A percentile compares a stretch with the other conserved stretches of the same genome.
Conservation (phyloP, 2,888 invertebrate species). For the Eudasyphora cyanicolor region DNA sequence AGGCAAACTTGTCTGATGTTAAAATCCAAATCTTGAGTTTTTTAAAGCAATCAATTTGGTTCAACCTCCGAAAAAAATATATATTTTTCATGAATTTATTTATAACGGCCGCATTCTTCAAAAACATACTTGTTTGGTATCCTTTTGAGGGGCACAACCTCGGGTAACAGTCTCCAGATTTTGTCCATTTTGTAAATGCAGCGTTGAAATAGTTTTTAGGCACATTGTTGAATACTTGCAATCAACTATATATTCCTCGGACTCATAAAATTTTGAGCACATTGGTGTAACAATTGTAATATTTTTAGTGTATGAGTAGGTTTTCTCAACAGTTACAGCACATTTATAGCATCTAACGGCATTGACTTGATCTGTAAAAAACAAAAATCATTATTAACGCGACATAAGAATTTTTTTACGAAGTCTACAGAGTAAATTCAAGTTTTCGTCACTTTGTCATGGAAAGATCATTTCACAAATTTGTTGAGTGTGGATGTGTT, state of each 20-base stretch:
- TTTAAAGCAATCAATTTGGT: too few relatives aligned
- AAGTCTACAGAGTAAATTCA: too few relatives aligned
- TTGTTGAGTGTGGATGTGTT: too few relatives aligned
- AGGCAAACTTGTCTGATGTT: too few relatives aligned
- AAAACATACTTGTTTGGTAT: slow-evolving; percentile 80
- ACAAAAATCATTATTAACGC: too few relatives aligned
- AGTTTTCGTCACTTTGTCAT: too few relatives aligned
- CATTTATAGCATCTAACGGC: slow-evolving; percentile 89
- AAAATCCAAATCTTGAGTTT: too few relatives aligned
- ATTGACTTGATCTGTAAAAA: slow-evolving; percentile 70
- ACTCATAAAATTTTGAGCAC: slow-evolving; percentile 89
- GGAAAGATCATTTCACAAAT: too few relatives aligned
- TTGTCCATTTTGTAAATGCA: slow-evolving; percentile 84
- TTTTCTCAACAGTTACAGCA: slow-evolving; percentile 82
- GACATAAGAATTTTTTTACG: too few relatives aligned
- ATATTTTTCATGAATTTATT: too few relatives aligned
- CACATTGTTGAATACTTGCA: slow-evolving; percentile 93
- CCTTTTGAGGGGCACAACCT: slow-evolving; percentile 88
- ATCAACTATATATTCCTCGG: slow-evolving; percentile 85
- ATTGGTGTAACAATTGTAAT: slow-evolving; percentile 83
- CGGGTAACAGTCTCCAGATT: slow-evolving; percentile 80
- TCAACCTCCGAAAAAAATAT: too few relatives aligned
- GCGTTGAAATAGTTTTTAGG: slow-evolving; percentile 86
- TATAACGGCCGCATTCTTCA: too few relatives aligned
- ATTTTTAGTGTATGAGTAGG: slow-evolving; percentile 78